phyloP scores from a whole-genome alignment of 2,888 invertebrate genomes.

The Ischnus inquisitorius region DNA sequence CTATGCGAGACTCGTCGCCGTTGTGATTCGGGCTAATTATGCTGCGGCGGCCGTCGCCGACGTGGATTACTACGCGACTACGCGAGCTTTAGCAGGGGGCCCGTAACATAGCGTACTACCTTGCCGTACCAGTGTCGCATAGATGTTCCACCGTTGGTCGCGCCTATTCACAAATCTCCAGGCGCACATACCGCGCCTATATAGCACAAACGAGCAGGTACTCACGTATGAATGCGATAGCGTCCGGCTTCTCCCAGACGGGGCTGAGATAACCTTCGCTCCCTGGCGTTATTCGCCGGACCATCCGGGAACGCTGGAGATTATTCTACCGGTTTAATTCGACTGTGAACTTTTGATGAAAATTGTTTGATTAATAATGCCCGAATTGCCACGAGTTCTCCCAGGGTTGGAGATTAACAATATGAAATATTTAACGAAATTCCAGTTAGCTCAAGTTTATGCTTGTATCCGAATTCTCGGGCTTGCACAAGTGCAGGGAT shows the following conservation, averaged over 20 bases:
- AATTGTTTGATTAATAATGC: slow-evolving; percentile 55
- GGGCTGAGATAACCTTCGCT: slow-evolving; percentile 64
- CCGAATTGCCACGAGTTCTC: not conserved
- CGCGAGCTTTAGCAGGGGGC: slow-evolving; percentile 49
- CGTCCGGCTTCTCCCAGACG: slow-evolving; percentile 51
- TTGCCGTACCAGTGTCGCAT: slow-evolving; percentile 12
- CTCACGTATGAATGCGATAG: slow-evolving; percentile 63
- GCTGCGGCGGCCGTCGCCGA: slow-evolving; percentile 70
- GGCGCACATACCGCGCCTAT: slow-evolving; percentile 28
- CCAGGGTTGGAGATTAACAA: not conserved
- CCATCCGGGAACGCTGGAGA: slow-evolving; percentile 53
- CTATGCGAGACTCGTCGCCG: slow-evolving; percentile 76
- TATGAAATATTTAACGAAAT: not conserved
- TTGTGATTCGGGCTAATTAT: slow-evolving; percentile 81
- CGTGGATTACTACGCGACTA: not conserved
- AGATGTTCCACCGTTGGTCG: slow-evolving; percentile 42
- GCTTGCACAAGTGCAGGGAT: no score
- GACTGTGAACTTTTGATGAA: slow-evolving; percentile 54
- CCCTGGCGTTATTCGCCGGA: slow-evolving; percentile 43
- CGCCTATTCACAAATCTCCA: slow-evolving; percentile 39
- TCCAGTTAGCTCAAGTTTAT: no score
- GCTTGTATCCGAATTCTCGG: no score
- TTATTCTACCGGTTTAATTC: slow-evolving; percentile 54
- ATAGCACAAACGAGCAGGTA: slow-evolving; percentile 46
- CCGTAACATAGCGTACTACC: slow-evolving; percentile 4